Conservation (phyloP, 2,113 vertebrate species). For the Vicugna pacos region DNA sequence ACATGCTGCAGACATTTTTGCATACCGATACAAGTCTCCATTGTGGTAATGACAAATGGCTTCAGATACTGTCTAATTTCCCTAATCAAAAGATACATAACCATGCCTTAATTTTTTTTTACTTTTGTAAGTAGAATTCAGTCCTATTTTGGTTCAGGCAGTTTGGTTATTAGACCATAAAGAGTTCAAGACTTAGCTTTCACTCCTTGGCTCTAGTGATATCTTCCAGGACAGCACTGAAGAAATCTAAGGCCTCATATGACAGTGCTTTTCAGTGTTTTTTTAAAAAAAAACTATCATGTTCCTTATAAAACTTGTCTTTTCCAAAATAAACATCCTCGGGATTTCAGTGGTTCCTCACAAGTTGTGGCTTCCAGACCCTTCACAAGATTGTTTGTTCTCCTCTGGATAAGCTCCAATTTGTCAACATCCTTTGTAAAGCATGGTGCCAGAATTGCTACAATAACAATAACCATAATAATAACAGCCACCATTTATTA, state of each 20-base stretch:
- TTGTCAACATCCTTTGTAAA: slow-evolving; percentile 60
- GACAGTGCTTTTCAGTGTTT: slow-evolving; percentile 42
- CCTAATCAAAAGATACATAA: slow-evolving; percentile 1
- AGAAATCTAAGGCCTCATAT: slow-evolving; percentile 41
- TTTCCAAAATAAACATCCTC: slow-evolving; percentile 76
- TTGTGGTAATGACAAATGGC: background rate
- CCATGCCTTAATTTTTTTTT: background rate
- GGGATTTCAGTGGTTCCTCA: slow-evolving; percentile 16
- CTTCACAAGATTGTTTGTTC: slow-evolving; percentile 58
- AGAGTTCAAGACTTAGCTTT: slow-evolving; percentile 51
- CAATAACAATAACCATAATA: slow-evolving; percentile 69
- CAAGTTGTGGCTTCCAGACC: slow-evolving; percentile 68
- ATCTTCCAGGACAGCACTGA: slow-evolving; percentile 6
- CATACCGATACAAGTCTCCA: background rate
- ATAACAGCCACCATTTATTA: slow-evolving; percentile 71
- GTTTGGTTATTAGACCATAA: slow-evolving; percentile 22
- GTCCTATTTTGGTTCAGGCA: background rate
- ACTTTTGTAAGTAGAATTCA: slow-evolving; percentile 49
- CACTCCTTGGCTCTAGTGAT: background rate
- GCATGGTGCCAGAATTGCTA: slow-evolving; percentile 47
- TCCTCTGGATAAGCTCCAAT: slow-evolving; percentile 61
- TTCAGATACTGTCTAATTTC: background rate
- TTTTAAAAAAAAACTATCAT: slow-evolving; percentile 33
- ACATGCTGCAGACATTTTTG: background rate
- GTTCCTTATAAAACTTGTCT: slow-evolving; percentile 66